Base-by-base conservation (phyloP, 2,888 invertebrate species). In the Protophormia terraenovae region DNA sequence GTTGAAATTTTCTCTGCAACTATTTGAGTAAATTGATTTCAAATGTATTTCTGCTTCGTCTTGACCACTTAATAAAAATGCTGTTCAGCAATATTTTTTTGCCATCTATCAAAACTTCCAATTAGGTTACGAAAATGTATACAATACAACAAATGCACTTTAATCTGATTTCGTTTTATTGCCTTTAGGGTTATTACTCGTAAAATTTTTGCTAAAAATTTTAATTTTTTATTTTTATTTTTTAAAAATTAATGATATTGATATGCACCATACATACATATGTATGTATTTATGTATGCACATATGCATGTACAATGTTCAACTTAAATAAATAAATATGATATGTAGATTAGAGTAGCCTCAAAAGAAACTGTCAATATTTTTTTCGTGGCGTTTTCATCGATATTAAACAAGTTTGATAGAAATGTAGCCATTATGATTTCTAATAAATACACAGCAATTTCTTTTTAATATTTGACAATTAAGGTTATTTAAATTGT, bases 71-170 rank as follows among this genome's bases (percentile, higher is more conserved):
- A 77, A 24, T 14, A 32, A 64, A 64, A 64, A 1, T 64, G 47
- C 50, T 22, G 45, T 12, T 73, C 55, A 72, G 78, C 83, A 72
- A 14, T 64, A 55, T 45, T 38, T 62, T 76, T 78, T 27, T 47
- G 27, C 38, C 16, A 6, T 75, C 62, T 45, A 67, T 16, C 55
- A 71, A 47, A 79, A 72, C 38, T 60, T 60, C 2, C 47, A 69
- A 64, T 24, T 79, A 50, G 78, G 79, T 78, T 72, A 60, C 32
- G 22, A 35, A 85, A 78, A 78, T 60, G 14, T 41, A 53, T 16
- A 35, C 60, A 19, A 5, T 32, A 60, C 32, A 60, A 8, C 16
- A 67, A 64, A 71, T 14, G 12, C 41, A 41, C 6, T 45, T 19
- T 58, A 58, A 14, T 32, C 29, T 58, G 14, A 38, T 41, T 58